These are phyloP conservation scores for Diarsia dahlii DNA, from an alignment of 2,888 invertebrate species.

Conservation along the genomic window DNA sequence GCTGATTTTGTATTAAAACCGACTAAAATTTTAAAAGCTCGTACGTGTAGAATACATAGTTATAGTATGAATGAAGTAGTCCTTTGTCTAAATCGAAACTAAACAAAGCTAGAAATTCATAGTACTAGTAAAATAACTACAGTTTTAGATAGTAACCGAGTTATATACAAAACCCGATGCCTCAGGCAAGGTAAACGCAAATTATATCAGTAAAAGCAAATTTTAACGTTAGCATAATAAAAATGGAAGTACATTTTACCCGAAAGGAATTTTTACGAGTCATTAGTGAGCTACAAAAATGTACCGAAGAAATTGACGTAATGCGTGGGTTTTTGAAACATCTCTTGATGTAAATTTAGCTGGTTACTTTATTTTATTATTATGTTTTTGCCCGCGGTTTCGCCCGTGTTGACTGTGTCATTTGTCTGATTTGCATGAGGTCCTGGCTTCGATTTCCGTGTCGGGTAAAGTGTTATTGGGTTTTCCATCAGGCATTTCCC, in stretches of 20 bases:
- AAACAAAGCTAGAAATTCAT: no score
- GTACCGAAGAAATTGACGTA: conserved; percentile 22
- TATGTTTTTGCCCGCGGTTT: background rate
- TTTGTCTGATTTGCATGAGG: no score
- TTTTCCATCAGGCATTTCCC: no score
- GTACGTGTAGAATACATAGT: no score
- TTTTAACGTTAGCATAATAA: conserved; percentile 35
- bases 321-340: conserved; percentile 14
- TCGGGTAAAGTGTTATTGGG: no score
- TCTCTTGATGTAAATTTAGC: conserved; percentile 17
- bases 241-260: conserved; percentile 33
- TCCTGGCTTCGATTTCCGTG: no score
- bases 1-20: no score
- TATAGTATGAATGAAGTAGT: no score
- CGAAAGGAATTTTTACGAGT: conserved; percentile 25
- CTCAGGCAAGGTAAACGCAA: conserved; percentile 17
- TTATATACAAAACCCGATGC: conserved; percentile 9
- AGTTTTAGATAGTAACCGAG: conserved; percentile 17
- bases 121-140: background rate
- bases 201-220: conserved; percentile 40
- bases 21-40: no score
- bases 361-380: background rate
- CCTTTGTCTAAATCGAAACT: no score
- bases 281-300: conserved; percentile 49
- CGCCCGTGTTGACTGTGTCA: background rate